Evolutionary conservation across 2,113 vertebrate genomes (phyloP), one percentile per base, ranked within the genome.

Genomic region (Hippocampus mohnikei): DNA sequence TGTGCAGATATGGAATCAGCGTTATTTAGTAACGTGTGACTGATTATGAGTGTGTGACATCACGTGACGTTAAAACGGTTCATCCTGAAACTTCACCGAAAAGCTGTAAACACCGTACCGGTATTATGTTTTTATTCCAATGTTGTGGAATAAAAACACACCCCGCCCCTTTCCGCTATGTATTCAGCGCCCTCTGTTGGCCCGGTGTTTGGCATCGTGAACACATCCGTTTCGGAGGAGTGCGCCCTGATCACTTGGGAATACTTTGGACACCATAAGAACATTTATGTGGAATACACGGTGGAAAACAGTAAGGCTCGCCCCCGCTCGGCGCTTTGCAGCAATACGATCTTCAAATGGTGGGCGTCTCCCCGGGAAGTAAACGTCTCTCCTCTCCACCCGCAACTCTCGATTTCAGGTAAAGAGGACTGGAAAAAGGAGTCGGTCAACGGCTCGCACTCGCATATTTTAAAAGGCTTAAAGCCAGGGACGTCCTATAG

Each of bases 371-470:
- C 1, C 11, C 5, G n/a, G 56, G 7, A 46, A 46, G 37, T 65
- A 27, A 65, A 65, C 5, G 50, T 80, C 53, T 79, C 67, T 75
- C 29, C 55, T 64, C 66, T 79, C 25, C 53, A 70, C 74, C 91
- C 89, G 80, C 82, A 93, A 88, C 92, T 90, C 90, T 60, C 89
- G 79, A 90, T 71, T 93, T 70, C 92, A 98, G 96, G 95, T 93
- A 95, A 95, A 94, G 96, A 95, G 90, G 94, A 95, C 84, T 94
- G 94, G 95, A 95, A 93, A 91, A 95, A 91, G 92, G 95, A 97
- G 93, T 91, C 91, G 93, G 92, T 96, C 92, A 98, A 97, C 86
- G 84, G 94, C 92, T 95, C 95, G 86, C 91, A 91, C 85, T 94
- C 91, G 85, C 93, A 94, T 93, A 90, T 93, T 80, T 93, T 98